Percentiles rank a stretch among this genome's conserved stretches.
Conservation (phyloP, 2,113 vertebrate genomes). For the Natator depressus region DNA sequence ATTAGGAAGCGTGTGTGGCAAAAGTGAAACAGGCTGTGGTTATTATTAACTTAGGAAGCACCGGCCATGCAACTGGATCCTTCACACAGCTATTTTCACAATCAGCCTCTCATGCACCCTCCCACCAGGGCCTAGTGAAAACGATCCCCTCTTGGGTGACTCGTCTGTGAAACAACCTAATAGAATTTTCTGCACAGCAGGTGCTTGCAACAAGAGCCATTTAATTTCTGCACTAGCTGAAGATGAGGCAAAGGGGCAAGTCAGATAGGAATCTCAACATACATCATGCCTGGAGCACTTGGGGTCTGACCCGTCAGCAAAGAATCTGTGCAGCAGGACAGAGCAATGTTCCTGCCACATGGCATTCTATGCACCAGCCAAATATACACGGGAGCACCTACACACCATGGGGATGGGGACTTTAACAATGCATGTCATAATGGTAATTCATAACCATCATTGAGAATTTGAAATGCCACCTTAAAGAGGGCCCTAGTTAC, state of each 20-base stretch:
- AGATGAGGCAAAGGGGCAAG: too few species aligned
- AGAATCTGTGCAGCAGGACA: background rate
- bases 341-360: background rate
- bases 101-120: background rate
- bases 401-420: background rate
- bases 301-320: background rate
- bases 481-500: background rate
- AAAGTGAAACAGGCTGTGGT: background rate
- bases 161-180: too few species aligned
- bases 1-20: background rate
- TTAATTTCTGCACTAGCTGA: background rate
- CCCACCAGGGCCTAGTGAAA: background rate
- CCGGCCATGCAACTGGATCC: background rate
- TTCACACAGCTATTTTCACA: background rate
- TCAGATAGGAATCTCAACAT: background rate
- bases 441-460: fast-evolving
- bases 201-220: background rate
- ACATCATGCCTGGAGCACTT: background rate
- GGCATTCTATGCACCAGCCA: background rate
- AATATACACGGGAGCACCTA: background rate
- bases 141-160: background rate
- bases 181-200: background rate
- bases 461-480: background rate
- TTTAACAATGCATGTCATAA: background rate
- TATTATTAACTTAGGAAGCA: background rate